phyloP scores from a whole-genome alignment of 2,888 invertebrate species.

The Cephus spinipes region DNA sequence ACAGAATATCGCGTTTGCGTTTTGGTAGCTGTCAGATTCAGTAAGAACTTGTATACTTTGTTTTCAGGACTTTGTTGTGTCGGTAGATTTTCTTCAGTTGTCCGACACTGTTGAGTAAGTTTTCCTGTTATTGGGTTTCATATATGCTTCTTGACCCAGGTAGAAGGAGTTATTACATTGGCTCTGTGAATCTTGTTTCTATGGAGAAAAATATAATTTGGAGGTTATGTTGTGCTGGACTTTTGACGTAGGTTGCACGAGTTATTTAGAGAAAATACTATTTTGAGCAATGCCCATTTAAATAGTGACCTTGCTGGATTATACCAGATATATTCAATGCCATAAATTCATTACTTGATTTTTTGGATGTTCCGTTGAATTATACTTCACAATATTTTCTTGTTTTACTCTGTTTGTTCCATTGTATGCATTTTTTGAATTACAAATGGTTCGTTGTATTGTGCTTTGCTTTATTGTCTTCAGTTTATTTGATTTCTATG shows the following conservation, averaged over 20 bases:
- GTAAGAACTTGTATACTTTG: neutral
- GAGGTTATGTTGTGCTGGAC: slow-evolving; percentile 2
- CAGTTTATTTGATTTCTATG: neutral
- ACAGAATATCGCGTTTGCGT: neutral
- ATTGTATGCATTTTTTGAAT: neutral
- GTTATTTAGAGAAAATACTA: slow-evolving; percentile 3
- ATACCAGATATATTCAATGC: neutral
- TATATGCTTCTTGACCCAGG: neutral
- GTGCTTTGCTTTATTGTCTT: neutral
- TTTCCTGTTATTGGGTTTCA: neutral
- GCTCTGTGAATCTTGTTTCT: neutral
- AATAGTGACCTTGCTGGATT: neutral
- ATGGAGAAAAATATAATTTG: neutral
- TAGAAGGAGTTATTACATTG: neutral
- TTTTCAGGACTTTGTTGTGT: neutral
- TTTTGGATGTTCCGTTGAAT: neutral
- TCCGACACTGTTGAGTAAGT: slow-evolving; percentile 3
- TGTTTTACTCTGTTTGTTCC: neutral
- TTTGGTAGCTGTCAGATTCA: neutral
- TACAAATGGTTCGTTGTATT: neutral
- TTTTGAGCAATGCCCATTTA: neutral
- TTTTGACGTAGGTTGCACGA: neutral
- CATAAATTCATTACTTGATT: neutral
- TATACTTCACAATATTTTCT: neutral
- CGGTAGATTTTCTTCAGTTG: neutral